A percentile compares a stretch with the other conserved stretches of the same genome.
Conservation (phyloP, 2,797 vertebrate species). For the Melanotaenia nigrans region DNA sequence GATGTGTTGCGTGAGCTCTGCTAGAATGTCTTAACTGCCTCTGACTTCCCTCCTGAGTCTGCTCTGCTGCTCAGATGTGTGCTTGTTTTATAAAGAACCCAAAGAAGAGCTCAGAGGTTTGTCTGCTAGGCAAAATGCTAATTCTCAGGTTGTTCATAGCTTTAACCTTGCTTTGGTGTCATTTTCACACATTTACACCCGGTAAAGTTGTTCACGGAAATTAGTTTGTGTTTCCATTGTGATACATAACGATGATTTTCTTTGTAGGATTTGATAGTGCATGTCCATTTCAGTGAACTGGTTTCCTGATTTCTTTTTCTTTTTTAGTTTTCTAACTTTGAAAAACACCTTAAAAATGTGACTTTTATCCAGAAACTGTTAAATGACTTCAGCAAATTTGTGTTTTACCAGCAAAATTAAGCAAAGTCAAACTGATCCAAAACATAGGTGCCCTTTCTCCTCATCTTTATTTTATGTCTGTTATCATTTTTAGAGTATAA, state of each 20-base stretch:
- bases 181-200: constrained; percentile 13
- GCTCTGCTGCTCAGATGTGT: constrained; percentile 12
- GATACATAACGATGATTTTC: constrained; percentile 16
- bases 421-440: constrained; percentile 23
- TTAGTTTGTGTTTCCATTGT: constrained; percentile 27
- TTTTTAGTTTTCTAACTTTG: neutral
- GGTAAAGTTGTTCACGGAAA: neutral
- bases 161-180: constrained; percentile 15
- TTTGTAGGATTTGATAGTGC: neutral
- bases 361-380: neutral
- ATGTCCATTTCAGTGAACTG: constrained; percentile 22
- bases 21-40: constrained; percentile 40
- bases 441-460: constrained; percentile 3
- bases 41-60: constrained; percentile 19
- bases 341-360: neutral
- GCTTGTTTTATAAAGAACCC: constrained; percentile 23
- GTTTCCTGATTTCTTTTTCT: neutral
- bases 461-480: constrained; percentile 27
- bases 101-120: constrained; percentile 17
- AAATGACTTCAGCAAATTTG: neutral
- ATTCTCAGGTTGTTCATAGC: constrained; percentile 19
- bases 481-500: constrained; percentile 56
- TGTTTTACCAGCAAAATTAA: neutral
- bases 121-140: constrained; percentile 27
- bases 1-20: constrained; percentile 48